Evolutionary conservation across 2,888 invertebrate species (phyloP).

Genomic region (Drosophila ochracea): DNA sequence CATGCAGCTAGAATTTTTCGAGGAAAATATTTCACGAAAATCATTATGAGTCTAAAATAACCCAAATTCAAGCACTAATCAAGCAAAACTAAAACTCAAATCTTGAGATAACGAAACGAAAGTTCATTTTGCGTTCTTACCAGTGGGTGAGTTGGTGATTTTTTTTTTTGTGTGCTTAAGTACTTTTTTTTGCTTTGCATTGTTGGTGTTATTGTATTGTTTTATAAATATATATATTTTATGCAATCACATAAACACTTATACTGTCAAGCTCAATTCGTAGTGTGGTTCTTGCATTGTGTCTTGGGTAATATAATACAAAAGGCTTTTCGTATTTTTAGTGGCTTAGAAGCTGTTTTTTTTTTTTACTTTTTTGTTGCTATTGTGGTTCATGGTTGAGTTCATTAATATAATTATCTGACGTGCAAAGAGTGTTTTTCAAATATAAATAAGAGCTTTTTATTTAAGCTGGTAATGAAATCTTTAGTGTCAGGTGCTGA

Average conservation of each 20-base stretch:
- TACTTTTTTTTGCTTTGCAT: conserved; percentile 34
- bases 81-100: conserved; percentile 28
- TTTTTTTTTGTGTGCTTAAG: conserved; percentile 36
- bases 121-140: conserved; percentile 75
- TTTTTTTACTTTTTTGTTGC: conserved; percentile 16
- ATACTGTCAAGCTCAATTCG: conserved; percentile 70
- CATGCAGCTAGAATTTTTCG: conserved; percentile 48
- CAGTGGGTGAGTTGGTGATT: conserved; percentile 61
- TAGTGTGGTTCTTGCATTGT: conserved; percentile 51
- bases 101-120: conserved; percentile 49
- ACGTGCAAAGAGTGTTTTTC: conserved; percentile 42
- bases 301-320: conserved; percentile 65
- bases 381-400: conserved; percentile 25
- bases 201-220: conserved; percentile 42
- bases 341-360: conserved; percentile 13
- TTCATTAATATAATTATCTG: conserved; percentile 27
- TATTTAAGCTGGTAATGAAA: conserved; percentile 4
- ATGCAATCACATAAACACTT: conserved; percentile 47
- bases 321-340: conserved; percentile 23
- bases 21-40: conserved; percentile 2
- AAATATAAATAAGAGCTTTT: conserved; percentile 13
- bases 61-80: conserved; percentile 13
- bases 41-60: conserved; percentile 9
- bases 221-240: conserved; percentile 20
- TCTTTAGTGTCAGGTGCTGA: conserved; percentile 31